Conservation (phyloP, 1,140 invertebrate species). For the Papilio machaon region DNA sequence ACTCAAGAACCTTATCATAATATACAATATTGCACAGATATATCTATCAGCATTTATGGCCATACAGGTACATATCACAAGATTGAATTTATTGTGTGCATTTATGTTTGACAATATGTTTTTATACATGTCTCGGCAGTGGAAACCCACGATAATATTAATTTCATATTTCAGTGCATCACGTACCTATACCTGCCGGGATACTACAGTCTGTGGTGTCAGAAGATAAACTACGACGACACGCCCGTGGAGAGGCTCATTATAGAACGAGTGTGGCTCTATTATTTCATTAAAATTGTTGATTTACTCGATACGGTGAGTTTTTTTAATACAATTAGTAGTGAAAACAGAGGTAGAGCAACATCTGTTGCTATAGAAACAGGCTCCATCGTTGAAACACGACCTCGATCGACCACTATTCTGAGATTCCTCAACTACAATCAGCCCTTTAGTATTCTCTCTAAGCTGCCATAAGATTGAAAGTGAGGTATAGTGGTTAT, state of each 20-base stretch:
- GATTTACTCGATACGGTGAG: slow-evolving; percentile 88
- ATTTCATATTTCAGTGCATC: slow-evolving; percentile 69
- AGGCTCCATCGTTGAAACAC: no score
- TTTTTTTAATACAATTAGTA: slow-evolving; percentile 35
- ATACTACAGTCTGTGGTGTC: slow-evolving; percentile 85
- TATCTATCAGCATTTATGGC: slow-evolving; percentile 84
- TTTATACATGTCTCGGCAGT: not conserved
- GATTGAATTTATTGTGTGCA: not conserved
- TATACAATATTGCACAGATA: slow-evolving; percentile 91
- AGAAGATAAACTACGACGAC: slow-evolving; percentile 88
- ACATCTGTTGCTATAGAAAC: no score
- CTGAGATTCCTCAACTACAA: no score
- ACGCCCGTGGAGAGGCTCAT: slow-evolving; percentile 84
- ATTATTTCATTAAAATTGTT: slow-evolving; percentile 87
- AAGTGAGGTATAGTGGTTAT: no score
- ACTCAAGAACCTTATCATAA: slow-evolving; percentile 87
- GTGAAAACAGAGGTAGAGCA: not conserved
- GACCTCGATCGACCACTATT: no score
- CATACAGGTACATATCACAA: slow-evolving; percentile 81
- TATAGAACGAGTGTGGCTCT: slow-evolving; percentile 83
- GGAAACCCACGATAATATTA: not conserved
- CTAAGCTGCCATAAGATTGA: no score
- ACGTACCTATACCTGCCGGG: slow-evolving; percentile 73
- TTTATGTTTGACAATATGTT: not conserved
- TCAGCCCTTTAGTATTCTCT: no score